Conservation (phyloP, 2,888 invertebrate genomes). For the Tetrapedia diversipes region DNA sequence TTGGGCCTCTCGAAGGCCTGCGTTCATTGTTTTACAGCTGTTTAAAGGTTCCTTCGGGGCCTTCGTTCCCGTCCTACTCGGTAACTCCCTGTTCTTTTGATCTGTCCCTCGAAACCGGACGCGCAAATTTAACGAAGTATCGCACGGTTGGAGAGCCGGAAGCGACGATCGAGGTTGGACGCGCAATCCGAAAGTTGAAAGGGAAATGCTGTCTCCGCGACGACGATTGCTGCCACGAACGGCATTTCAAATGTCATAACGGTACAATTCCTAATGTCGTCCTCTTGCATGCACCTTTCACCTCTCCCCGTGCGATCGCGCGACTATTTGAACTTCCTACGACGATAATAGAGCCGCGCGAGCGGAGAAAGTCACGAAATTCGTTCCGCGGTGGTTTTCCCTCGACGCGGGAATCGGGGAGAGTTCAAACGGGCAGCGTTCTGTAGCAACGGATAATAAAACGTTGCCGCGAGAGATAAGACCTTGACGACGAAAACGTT, state of each 20-base stretch:
- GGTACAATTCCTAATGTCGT: conserved; percentile 21
- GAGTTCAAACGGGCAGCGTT: not conserved
- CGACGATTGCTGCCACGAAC: not conserved
- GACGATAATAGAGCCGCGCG: conserved; percentile 38
- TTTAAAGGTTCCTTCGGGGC: no score
- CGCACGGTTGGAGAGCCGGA: no score
- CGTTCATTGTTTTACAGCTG: no score
- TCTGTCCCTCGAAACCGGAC: no score
- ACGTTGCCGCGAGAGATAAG: conserved; percentile 9
- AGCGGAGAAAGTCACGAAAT: conserved; percentile 56
- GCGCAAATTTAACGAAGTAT: not conserved
- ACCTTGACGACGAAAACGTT: not conserved
- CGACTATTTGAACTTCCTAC: conserved; percentile 49
- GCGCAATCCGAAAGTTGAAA: conserved; percentile 1
- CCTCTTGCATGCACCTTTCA: conserved; percentile 51
- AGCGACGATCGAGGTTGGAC: not conserved
- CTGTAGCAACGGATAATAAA: conserved; percentile 16
- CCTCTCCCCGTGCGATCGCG: conserved; percentile 49
- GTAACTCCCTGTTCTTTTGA: no score
- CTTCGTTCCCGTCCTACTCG: no score
- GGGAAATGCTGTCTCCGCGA: not conserved
- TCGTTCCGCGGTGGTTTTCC: conserved; percentile 26
- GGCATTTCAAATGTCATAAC: conserved; percentile 36
- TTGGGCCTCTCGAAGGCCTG: no score
- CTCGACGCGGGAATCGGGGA: conserved; percentile 21